Percentiles rank a stretch among this genome's conserved stretches.
Conservation (phyloP, 1,140 invertebrate species). For the Ruditapes philippinarum region DNA sequence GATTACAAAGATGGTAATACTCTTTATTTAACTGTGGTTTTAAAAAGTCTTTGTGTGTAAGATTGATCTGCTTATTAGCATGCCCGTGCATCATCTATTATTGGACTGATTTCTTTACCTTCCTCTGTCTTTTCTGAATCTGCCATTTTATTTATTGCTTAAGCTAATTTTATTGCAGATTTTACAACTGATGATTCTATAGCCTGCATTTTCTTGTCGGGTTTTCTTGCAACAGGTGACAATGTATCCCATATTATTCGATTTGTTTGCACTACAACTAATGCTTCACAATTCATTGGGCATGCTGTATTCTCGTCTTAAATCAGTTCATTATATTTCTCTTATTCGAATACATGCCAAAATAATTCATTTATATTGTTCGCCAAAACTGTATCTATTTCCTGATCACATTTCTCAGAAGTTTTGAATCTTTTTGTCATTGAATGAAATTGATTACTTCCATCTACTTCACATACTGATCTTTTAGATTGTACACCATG, state of each 20-base stretch:
- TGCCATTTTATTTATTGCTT: constrained; percentile 29
- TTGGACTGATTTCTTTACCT: background rate
- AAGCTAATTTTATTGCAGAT: background rate
- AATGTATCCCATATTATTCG: background rate
- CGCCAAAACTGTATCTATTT: background rate
- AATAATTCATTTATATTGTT: constrained; percentile 18
- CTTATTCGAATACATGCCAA: background rate
- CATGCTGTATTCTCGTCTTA: constrained; percentile 5
- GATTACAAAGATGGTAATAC: constrained; percentile 15
- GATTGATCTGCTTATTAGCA: constrained; percentile 25
- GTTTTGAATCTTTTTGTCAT: constrained; percentile 21
- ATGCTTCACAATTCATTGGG: constrained; percentile 34
- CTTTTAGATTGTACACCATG: no score
- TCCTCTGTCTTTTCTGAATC: background rate
- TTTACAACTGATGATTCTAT: constrained; percentile 9
- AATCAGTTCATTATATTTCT: background rate
- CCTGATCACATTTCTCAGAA: background rate
- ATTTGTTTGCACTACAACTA: background rate
- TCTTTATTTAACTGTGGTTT: background rate
- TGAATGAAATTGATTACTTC: background rate
- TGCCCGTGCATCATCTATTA: background rate
- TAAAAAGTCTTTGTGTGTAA: constrained; percentile 3
- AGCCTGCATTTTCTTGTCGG: constrained; percentile 7
- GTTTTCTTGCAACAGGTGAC: background rate
- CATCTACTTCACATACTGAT: constrained; percentile 10